Conservation (phyloP, 2,888 invertebrate species). For the Cantharis rufa region DNA sequence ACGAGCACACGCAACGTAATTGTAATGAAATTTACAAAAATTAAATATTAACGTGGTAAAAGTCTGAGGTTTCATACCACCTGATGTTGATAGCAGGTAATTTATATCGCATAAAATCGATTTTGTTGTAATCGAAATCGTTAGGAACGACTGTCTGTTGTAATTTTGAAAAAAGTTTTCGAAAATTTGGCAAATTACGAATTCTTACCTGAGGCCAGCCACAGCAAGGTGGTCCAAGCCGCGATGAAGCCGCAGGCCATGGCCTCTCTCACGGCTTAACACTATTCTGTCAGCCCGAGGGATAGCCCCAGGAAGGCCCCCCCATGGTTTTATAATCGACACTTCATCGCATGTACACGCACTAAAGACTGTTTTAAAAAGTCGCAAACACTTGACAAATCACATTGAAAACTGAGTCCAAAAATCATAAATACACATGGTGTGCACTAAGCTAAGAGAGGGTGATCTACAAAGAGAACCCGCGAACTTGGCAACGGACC, state of each 20-base stretch:
- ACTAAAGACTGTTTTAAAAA: slow-evolving; percentile 18
- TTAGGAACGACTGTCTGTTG: neutral
- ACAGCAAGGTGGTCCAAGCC: slow-evolving; percentile 56
- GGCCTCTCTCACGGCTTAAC: slow-evolving; percentile 51
- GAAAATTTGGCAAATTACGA: neutral
- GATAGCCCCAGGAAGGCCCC: slow-evolving; percentile 61
- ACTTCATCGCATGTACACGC: slow-evolving; percentile 29
- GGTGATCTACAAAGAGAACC: slow-evolving; percentile 27
- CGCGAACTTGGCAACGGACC: slow-evolving; percentile 35
- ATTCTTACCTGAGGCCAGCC: slow-evolving; percentile 52
- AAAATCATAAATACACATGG: slow-evolving; percentile 40
- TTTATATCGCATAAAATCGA: neutral
- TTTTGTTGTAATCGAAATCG: neutral
- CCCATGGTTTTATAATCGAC: slow-evolving; percentile 42
- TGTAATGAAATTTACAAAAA: neutral
- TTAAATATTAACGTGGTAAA: neutral
- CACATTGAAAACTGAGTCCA: slow-evolving; percentile 28
- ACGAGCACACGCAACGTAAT: slow-evolving; percentile 22
- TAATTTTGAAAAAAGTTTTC: neutral
- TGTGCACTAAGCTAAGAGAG: slow-evolving; percentile 37
- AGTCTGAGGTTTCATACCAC: neutral
- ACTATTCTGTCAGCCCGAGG: slow-evolving; percentile 61
- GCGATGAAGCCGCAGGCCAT: slow-evolving; percentile 52
- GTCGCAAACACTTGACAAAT: slow-evolving; percentile 20
- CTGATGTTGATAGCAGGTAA: neutral